These are phyloP conservation scores for Sinella curviseta DNA, from an alignment of 1,140 invertebrate species.

Conservation along the genomic window DNA sequence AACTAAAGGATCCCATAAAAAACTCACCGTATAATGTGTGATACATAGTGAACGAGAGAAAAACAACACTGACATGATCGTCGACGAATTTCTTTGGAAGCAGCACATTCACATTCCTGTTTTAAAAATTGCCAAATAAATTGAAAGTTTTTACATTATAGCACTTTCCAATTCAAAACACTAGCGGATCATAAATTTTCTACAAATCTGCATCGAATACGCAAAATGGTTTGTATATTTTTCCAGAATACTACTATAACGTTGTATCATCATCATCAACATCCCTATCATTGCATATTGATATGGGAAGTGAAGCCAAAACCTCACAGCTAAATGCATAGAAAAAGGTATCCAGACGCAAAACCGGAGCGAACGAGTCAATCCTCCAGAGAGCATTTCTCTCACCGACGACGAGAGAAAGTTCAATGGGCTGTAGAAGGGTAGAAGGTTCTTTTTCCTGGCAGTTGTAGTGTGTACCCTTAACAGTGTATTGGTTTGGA, in stretches of 20 bases:
- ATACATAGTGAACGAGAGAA: too few species aligned
- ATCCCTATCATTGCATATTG: not conserved
- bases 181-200: conserved; percentile 7
- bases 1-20: too few species aligned
- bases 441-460: not conserved
- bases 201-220: conserved; percentile 19
- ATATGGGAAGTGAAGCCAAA: not conserved
- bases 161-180: conserved; percentile 20
- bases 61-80: too few species aligned
- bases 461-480: not conserved
- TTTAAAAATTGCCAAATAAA: conserved; percentile 10
- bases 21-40: too few species aligned
- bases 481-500: conserved; percentile 19
- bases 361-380: not conserved
- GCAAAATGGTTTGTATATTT: not conserved
- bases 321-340: not conserved
- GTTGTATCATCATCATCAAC: not conserved
- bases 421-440: conserved; percentile 1
- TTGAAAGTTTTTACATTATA: conserved; percentile 20
- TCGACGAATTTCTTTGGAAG: not conserved
- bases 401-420: not conserved
- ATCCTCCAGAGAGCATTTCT: conserved; percentile 9
- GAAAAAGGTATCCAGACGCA: not conserved
- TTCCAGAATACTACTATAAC: not conserved
- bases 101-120: not conserved